phyloP scores from a whole-genome alignment of 2,113 vertebrate genomes.

The Amblyornis subalaris region DNA sequence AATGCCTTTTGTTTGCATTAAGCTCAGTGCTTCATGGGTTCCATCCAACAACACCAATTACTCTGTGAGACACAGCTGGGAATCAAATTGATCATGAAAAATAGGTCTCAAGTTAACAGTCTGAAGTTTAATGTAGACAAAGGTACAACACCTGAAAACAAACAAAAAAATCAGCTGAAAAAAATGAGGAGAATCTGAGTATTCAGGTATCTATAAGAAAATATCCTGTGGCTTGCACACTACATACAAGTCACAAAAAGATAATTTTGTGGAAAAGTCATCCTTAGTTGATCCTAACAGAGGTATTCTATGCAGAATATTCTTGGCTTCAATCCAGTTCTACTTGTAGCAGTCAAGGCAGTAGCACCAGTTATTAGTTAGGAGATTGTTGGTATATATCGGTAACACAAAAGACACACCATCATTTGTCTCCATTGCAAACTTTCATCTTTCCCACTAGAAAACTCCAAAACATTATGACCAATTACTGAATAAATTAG shows the following conservation, averaged over 20 bases:
- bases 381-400: not conserved
- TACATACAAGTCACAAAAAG: not conserved
- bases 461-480: not conserved
- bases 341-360: not conserved
- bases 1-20: not conserved
- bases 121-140: not conserved
- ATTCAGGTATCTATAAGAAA: not conserved
- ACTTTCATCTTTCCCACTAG: not conserved
- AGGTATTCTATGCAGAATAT: not conserved
- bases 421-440: not conserved
- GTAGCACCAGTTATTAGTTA: not conserved
- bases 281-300: not conserved
- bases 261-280: not conserved
- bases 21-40: not conserved
- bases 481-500: not conserved
- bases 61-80: not conserved
- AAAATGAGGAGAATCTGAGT: not conserved
- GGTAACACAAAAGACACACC: not conserved
- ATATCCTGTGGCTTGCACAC: not conserved
- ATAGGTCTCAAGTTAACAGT: not conserved
- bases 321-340: not conserved
- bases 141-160: not conserved
- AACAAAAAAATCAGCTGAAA: not conserved
- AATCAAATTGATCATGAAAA: not conserved
- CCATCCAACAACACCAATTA: not conserved